These are phyloP conservation scores for Nerophis ophidion DNA, from an alignment of 2,113 vertebrate species.

Conservation along the genomic window DNA sequence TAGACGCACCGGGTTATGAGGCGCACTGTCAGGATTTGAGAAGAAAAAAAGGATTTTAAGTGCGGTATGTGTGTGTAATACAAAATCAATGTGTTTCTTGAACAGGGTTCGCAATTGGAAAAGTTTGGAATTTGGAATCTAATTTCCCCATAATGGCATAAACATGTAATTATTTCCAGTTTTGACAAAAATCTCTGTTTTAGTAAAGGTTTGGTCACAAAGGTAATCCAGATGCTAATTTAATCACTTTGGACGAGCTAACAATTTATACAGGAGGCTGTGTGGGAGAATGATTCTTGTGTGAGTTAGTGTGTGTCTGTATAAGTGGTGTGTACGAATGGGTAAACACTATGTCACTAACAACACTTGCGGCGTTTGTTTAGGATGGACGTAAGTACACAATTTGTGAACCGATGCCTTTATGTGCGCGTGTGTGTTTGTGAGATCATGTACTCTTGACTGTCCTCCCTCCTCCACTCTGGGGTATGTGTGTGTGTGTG, in stretches of 20 bases:
- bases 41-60: too few species aligned
- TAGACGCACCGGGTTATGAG: too few species aligned
- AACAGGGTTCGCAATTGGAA: too few species aligned
- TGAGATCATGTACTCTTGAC: conserved; percentile 26
- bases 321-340: conserved; percentile 20
- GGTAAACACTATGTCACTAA: conserved; percentile 35
- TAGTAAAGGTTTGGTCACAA: not conserved
- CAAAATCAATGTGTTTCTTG: too few species aligned
- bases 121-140: too few species aligned
- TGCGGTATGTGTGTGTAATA: too few species aligned
- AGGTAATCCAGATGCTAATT: conserved; percentile 36
- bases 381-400: conserved; percentile 48
- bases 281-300: conserved; percentile 46
- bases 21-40: too few species aligned
- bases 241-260: conserved; percentile 64
- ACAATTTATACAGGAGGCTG: conserved; percentile 70
- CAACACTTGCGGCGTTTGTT: conserved; percentile 27
- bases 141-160: too few species aligned
- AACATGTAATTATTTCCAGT: too few species aligned
- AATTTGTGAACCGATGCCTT: conserved; percentile 51
- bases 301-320: conserved; percentile 34
- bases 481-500: conserved; percentile 30
- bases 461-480: conserved; percentile 46
- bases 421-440: conserved; percentile 27
- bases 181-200: too few species aligned